Conservation (phyloP, 2,888 invertebrate genomes). For the Eupithecia pulchellata region DNA sequence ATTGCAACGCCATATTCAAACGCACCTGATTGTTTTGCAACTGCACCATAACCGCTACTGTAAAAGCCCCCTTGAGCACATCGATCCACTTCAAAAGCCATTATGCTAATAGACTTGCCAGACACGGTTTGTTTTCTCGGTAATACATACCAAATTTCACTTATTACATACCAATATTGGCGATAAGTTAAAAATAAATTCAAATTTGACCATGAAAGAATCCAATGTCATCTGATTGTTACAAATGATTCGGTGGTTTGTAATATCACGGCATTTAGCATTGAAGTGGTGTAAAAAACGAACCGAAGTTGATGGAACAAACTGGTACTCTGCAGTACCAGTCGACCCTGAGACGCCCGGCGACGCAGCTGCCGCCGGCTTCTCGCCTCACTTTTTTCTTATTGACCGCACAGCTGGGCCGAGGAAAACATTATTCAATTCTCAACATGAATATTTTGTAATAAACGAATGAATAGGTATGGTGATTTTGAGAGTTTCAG, state of each 20-base stretch:
- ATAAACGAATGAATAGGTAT: slow-evolving; percentile 45
- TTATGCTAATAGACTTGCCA: slow-evolving; percentile 18
- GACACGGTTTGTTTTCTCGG: slow-evolving; percentile 28
- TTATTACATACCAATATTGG: slow-evolving; percentile 34
- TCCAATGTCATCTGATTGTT: slow-evolving; percentile 60
- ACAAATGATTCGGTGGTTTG: slow-evolving; percentile 59
- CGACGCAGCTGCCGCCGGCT: slow-evolving; percentile 69
- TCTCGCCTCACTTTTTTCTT: slow-evolving; percentile 59
- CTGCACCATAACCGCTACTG: slow-evolving; percentile 57
- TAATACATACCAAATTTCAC: slow-evolving; percentile 28
- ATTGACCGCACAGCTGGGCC: slow-evolving; percentile 53
- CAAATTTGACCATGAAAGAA: slow-evolving; percentile 48
- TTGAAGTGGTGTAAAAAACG: slow-evolving; percentile 72
- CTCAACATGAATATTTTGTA: slow-evolving; percentile 47
- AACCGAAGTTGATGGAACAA: slow-evolving; percentile 63
- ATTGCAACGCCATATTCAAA: slow-evolving; percentile 73
- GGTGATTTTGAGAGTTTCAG: slow-evolving; percentile 1
- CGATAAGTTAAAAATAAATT: slow-evolving; percentile 24
- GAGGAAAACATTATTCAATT: slow-evolving; percentile 49
- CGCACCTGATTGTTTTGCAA: slow-evolving; percentile 62
- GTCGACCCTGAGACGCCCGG: slow-evolving; percentile 79
- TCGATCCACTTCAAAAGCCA: slow-evolving; percentile 19
- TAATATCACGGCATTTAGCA: slow-evolving; percentile 61
- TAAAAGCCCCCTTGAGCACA: slow-evolving; percentile 29
- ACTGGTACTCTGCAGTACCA: slow-evolving; percentile 63